Percentiles rank a stretch among this genome's conserved stretches.
Conservation (phyloP, 2,888 invertebrate genomes). For the Drosophila borealis region DNA sequence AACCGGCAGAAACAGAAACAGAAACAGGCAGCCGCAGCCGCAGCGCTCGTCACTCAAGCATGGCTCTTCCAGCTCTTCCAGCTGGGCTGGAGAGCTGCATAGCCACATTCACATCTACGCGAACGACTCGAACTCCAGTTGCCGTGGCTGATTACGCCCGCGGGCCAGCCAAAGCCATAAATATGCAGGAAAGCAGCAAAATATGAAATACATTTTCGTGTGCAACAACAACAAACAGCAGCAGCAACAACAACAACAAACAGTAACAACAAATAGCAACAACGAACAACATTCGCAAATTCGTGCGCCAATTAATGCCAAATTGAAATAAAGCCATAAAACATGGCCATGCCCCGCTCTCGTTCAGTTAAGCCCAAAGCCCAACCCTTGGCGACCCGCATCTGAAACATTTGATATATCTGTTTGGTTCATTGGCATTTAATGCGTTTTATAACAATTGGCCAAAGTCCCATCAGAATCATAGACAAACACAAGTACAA, state of each 20-base stretch:
- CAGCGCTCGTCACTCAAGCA: slow-evolving; percentile 55
- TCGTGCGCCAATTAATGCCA: slow-evolving; percentile 71
- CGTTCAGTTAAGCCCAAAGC: slow-evolving; percentile 11
- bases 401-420: slow-evolving; percentile 16
- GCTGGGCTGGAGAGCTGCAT: background rate
- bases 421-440: slow-evolving; percentile 63
- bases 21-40: slow-evolving; percentile 25
- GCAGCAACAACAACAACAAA: slow-evolving; percentile 18
- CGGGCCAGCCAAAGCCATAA: slow-evolving; percentile 60
- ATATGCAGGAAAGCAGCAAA: slow-evolving; percentile 48
- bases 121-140: slow-evolving; percentile 20
- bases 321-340: slow-evolving; percentile 74
- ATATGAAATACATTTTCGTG: slow-evolving; percentile 42
- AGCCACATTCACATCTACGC: slow-evolving; percentile 9
- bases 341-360: slow-evolving; percentile 25
- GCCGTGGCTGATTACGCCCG: slow-evolving; percentile 52
- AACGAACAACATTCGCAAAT: slow-evolving; percentile 33
- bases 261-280: slow-evolving; percentile 9
- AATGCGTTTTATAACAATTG: slow-evolving; percentile 51
- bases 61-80: slow-evolving; percentile 16
- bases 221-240: slow-evolving; percentile 25
- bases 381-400: slow-evolving; percentile 14
- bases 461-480: slow-evolving; percentile 21
- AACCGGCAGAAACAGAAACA: slow-evolving; percentile 7
- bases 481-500: slow-evolving; percentile 9